phyloP scores from a whole-genome alignment of 1,140 invertebrate genomes.

The Campoletis sonorensis region DNA sequence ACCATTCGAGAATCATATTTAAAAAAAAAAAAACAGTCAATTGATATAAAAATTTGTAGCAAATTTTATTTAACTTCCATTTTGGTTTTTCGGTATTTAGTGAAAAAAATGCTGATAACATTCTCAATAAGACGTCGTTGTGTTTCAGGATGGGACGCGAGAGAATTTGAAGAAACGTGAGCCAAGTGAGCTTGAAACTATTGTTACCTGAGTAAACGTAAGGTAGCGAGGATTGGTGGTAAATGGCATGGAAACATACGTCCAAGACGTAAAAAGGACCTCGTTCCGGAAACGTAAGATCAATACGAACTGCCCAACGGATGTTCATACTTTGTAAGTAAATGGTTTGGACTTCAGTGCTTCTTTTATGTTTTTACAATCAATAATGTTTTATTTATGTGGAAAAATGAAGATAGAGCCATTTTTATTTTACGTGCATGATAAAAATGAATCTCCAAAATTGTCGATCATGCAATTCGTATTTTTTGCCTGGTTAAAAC shows the following conservation, averaged over 20 bases:
- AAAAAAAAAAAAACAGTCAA: not conserved
- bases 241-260: conserved; percentile 6
- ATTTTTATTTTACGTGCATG: not conserved
- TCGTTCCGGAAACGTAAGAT: not conserved
- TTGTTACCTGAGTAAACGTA: conserved; percentile 17
- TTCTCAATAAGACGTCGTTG: conserved; percentile 5
- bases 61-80: too few relatives aligned
- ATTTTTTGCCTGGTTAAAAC: not conserved
- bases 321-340: not conserved
- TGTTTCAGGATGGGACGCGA: not conserved
- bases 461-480: not conserved
- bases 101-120: not conserved
- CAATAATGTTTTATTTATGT: not conserved
- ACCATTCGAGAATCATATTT: not conserved
- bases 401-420: not conserved
- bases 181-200: conserved; percentile 7
- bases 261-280: not conserved
- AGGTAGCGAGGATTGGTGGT: not conserved
- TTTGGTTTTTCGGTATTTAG: not conserved
- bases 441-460: not conserved
- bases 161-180: not conserved
- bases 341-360: not conserved
- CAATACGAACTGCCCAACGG: not conserved
- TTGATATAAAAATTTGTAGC: not conserved
- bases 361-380: conserved; percentile 1